These are phyloP conservation scores for Yponomeuta sedellus DNA, from an alignment of 2,888 invertebrate species.

Conservation along the genomic window DNA sequence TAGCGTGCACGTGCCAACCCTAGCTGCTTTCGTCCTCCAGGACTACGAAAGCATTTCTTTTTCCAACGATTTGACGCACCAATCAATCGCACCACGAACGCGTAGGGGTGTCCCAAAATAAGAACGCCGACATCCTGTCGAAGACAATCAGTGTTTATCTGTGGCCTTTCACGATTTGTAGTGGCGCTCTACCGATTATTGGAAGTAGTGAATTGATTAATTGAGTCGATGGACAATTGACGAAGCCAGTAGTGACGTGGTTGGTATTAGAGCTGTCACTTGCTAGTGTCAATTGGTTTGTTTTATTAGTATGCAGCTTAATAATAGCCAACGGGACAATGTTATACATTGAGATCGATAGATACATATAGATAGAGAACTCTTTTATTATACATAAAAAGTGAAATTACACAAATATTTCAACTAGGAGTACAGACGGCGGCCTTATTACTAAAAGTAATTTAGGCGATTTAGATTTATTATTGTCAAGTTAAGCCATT, in stretches of 20 bases:
- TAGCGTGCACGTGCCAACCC: too few relatives aligned
- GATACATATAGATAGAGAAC: too few relatives aligned
- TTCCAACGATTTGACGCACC: neutral
- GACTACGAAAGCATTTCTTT: too few relatives aligned
- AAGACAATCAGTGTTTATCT: slow-evolving; percentile 25
- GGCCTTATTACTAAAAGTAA: too few relatives aligned
- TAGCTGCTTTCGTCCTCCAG: too few relatives aligned
- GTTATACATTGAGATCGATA: too few relatives aligned
- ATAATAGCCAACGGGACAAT: too few relatives aligned
- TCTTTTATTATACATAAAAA: too few relatives aligned
- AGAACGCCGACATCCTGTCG: slow-evolving; percentile 32
- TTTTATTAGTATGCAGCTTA: neutral
- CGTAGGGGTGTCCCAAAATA: slow-evolving; percentile 8
- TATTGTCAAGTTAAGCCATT: too few relatives aligned
- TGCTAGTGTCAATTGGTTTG: neutral
- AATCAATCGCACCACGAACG: neutral
- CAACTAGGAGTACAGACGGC: too few relatives aligned
- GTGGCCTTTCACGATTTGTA: slow-evolving; percentile 19
- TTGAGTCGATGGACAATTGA: slow-evolving; percentile 4
- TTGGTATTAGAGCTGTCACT: neutral
- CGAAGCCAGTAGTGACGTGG: neutral
- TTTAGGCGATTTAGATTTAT: too few relatives aligned
- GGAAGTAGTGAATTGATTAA: slow-evolving; percentile 7
- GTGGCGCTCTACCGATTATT: neutral
- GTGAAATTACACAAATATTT: too few relatives aligned